These are phyloP conservation scores for Cydia strobilella DNA, from an alignment of 1,140 invertebrate genomes.

Conservation along the genomic window DNA sequence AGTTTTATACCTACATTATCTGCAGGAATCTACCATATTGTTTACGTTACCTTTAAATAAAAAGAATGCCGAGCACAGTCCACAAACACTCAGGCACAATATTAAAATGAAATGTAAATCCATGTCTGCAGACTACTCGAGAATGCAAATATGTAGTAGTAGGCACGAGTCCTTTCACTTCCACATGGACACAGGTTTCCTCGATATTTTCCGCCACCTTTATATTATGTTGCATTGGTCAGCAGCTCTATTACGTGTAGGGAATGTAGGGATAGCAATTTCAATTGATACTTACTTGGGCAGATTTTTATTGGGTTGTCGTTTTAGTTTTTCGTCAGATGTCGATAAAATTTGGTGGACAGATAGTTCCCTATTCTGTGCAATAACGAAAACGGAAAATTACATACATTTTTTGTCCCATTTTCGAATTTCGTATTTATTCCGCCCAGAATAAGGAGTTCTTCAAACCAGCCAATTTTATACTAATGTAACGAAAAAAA, in stretches of 20 bases:
- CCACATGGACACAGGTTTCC: background rate
- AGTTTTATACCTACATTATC: too few species aligned
- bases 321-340: too few species aligned
- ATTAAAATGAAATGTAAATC: conserved; percentile 17
- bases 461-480: too few species aligned
- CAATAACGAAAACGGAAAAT: too few species aligned
- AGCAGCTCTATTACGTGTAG: background rate
- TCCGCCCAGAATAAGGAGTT: too few species aligned
- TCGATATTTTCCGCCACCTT: background rate
- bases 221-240: conserved; percentile 7
- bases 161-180: background rate
- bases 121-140: background rate
- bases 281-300: background rate
- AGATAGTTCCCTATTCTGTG: too few species aligned
- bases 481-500: too few species aligned
- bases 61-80: background rate
- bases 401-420: too few species aligned
- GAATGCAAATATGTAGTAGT: background rate
- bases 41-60: conserved; percentile 15
- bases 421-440: too few species aligned
- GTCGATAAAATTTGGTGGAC: too few species aligned
- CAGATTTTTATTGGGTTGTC: too few species aligned
- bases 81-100: conserved; percentile 10
- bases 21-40: background rate
- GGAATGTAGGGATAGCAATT: background rate